Conservation (phyloP, 2,113 vertebrate species). For the Brienomyrus brachyistius region DNA sequence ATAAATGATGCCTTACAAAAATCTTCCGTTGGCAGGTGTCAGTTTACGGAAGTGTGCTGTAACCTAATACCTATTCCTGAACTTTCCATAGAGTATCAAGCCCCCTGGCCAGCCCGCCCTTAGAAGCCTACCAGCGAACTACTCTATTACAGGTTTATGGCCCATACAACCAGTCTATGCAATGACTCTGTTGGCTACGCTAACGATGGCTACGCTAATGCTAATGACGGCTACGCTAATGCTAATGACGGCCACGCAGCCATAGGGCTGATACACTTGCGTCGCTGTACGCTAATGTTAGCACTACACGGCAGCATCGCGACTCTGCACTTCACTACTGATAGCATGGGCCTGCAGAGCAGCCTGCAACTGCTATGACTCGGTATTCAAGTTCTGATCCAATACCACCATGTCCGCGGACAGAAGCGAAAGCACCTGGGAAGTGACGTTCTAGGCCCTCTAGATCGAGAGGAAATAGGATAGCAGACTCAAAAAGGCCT, state of each 20-base stretch:
- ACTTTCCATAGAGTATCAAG: not conserved
- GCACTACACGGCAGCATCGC: not conserved
- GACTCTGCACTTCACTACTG: not conserved
- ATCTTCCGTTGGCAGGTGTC: not conserved
- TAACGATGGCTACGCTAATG: not conserved
- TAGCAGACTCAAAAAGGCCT: slow-evolving; percentile 87
- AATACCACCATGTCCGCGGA: slow-evolving; percentile 70
- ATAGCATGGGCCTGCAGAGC: not conserved
- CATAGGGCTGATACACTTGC: too few species aligned
- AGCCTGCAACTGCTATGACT: not conserved
- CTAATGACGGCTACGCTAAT: too few species aligned
- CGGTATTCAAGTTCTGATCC: slow-evolving; percentile 61
- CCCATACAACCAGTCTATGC: not conserved
- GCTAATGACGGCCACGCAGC: too few species aligned
- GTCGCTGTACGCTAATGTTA: not conserved
- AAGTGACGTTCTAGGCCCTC: slow-evolving; percentile 79
- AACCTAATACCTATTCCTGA: not conserved
- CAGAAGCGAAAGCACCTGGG: slow-evolving; percentile 72
- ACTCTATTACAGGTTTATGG: not conserved
- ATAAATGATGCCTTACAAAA: not conserved
- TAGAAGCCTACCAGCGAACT: not conserved
- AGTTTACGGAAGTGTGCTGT: not conserved
- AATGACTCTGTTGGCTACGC: not conserved
- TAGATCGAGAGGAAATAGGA: slow-evolving; percentile 84
- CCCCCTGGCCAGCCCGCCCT: not conserved